These are phyloP conservation scores for Hydractinia echinata DNA, from an alignment of 30 jellyfish, hydroid and myxozoan species.

Conservation along the genomic window DNA sequence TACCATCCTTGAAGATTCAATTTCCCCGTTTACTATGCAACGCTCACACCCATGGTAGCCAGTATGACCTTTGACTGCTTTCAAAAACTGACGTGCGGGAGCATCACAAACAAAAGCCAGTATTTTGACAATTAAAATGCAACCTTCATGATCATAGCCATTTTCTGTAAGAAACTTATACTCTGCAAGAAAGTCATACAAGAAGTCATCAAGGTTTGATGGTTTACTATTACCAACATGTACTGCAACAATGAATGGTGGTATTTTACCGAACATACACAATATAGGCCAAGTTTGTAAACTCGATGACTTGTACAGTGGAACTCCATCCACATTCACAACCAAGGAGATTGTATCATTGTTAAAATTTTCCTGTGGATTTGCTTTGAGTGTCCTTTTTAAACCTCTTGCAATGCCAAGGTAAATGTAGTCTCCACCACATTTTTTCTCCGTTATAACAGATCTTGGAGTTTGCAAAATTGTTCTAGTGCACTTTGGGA, in stretches of 20 bases:
- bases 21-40: no score
- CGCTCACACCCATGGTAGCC: no score
- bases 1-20: no score
- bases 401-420: slow-evolving; percentile 5
- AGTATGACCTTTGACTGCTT: no score
- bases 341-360: slow-evolving; percentile 13
- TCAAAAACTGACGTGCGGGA: no score
- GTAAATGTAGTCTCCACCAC: slow-evolving; percentile 6
- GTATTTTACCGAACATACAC: not conserved
- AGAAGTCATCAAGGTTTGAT: slow-evolving; percentile 2
- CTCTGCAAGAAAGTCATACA: slow-evolving; percentile 30
- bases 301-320: slow-evolving; percentile 24
- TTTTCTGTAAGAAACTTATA: not conserved
- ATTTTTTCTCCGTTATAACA: no score
- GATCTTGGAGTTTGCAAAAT: no score
- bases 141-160: slow-evolving; percentile 19
- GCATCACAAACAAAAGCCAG: no score
- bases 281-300: slow-evolving; percentile 34
- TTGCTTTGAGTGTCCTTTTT: not conserved
- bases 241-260: slow-evolving; percentile 33
- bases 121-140: not conserved
- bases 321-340: slow-evolving; percentile 38
- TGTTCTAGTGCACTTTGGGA: no score
- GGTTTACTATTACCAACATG: slow-evolving; percentile 38
- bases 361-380: not conserved